phyloP scores from a whole-genome alignment of 2,888 invertebrate genomes.

The Spatulosminthurus flaviceps region DNA sequence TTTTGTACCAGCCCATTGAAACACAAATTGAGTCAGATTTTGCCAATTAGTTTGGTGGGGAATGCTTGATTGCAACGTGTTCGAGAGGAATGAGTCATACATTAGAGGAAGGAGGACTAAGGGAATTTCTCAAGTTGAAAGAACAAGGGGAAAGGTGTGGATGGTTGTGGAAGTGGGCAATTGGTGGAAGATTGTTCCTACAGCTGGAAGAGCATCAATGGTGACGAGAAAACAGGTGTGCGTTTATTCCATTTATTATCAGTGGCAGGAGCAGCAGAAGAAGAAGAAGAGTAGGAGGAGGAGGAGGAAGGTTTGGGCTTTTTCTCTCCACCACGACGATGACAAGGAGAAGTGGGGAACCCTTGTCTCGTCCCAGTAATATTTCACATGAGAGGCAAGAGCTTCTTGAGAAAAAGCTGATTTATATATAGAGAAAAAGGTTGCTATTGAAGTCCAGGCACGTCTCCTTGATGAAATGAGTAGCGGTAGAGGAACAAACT shows the following conservation, averaged over 20 bases:
- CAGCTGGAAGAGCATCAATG: constrained; percentile 3
- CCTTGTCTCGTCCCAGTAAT: constrained; percentile 40
- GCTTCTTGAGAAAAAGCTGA: constrained; percentile 38
- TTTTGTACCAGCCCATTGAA: too few relatives aligned
- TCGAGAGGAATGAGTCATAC: background rate
- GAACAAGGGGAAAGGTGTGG: background rate
- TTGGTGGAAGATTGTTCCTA: constrained; percentile 29
- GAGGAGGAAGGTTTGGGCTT: background rate
- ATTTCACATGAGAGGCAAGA: constrained; percentile 29
- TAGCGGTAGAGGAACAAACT: constrained; percentile 1
- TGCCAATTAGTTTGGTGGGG: constrained; percentile 14
- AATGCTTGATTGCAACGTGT: background rate
- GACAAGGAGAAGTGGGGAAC: constrained; percentile 38
- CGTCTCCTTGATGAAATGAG: constrained; percentile 50
- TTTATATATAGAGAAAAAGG: constrained; percentile 43
- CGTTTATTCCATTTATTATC: constrained; percentile 38
- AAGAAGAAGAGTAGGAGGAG: background rate
- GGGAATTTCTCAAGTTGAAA: background rate
- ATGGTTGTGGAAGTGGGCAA: constrained; percentile 36
- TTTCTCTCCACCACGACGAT: background rate
- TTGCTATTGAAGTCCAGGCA: constrained; percentile 48
- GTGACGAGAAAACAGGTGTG: constrained; percentile 43
- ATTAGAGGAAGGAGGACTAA: background rate
- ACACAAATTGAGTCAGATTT: background rate
- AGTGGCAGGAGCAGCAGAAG: background rate